Conservation (phyloP, 2,888 invertebrate genomes). For the Meandrusa payeni region DNA sequence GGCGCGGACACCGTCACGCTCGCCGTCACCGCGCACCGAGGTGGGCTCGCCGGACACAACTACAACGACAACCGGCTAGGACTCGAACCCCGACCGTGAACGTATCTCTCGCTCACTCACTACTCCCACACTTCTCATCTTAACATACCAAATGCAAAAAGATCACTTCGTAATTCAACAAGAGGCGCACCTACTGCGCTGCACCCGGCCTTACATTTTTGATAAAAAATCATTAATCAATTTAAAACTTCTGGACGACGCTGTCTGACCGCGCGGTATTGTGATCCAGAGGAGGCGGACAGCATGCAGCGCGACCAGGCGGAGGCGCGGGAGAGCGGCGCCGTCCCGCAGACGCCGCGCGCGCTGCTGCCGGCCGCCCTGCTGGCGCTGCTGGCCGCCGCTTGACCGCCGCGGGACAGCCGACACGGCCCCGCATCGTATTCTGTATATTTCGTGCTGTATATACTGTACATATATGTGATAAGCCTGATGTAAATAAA, state of each 20-base stretch:
- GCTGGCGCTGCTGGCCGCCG: constrained; percentile 2
- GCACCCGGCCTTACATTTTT: no score
- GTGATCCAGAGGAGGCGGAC: constrained; percentile 67
- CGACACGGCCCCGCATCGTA: neutral
- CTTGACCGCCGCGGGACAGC: constrained; percentile 21
- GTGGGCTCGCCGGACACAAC: no score
- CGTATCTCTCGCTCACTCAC: constrained; percentile 23
- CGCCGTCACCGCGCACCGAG: constrained; percentile 10
- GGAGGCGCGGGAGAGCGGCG: constrained; percentile 32
- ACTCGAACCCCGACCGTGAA: no score
- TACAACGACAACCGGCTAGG: no score
- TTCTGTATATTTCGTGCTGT: constrained; percentile 27
- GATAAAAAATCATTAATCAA: no score
- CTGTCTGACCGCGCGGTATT: no score
- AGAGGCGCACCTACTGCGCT: no score
- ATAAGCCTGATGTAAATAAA: constrained; percentile 18
- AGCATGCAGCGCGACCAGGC: constrained; percentile 84
- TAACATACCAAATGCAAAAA: no score
- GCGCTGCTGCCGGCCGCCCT: constrained; percentile 11
- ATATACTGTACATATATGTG: constrained; percentile 28
- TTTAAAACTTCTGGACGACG: no score
- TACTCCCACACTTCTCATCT: no score
- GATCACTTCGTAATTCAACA: no score
- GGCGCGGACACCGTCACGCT: constrained; percentile 27
- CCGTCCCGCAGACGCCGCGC: constrained; percentile 17